phyloP scores from a whole-genome alignment of 2,888 invertebrate genomes.

The Ophion ventricosus region DNA sequence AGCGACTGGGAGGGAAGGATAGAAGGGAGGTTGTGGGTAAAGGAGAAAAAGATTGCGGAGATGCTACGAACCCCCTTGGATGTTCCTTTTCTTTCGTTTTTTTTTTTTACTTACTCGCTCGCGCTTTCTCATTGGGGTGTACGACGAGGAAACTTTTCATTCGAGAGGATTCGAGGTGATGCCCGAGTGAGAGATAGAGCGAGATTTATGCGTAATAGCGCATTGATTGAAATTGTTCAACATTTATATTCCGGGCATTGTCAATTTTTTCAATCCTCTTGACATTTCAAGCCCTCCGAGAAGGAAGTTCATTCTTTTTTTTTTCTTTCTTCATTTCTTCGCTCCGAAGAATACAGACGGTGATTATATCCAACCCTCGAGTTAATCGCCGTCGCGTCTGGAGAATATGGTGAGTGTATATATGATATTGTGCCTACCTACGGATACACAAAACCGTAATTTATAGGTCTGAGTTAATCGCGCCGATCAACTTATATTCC shows the following conservation, averaged over 20 bases:
- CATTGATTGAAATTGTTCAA: constrained; percentile 53
- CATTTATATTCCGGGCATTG: constrained; percentile 13
- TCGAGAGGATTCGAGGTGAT: neutral
- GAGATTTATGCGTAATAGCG: constrained; percentile 43
- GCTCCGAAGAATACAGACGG: neutral
- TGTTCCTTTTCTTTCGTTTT: constrained; percentile 54
- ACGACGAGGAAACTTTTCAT: constrained; percentile 29
- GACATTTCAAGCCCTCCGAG: neutral
- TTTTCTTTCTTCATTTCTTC: constrained; percentile 6
- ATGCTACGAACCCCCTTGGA: constrained; percentile 53
- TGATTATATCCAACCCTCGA: neutral
- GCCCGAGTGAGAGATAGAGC: neutral
- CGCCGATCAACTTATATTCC: neutral
- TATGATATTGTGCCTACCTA: constrained; percentile 25
- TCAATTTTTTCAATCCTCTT: constrained; percentile 9
- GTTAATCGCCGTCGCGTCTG: neutral
- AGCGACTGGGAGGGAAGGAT: neutral
- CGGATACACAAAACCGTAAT: constrained; percentile 62
- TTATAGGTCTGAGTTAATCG: constrained; percentile 61
- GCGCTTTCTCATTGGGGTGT: constrained; percentile 12
- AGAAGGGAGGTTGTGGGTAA: constrained; percentile 1
- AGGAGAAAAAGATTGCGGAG: constrained; percentile 29
- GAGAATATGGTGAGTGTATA: constrained; percentile 58
- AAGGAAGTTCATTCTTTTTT: neutral
- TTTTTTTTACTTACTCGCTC: constrained; percentile 16